Conservation (phyloP, 2,888 invertebrate species). For the Epinotia bilunana region DNA sequence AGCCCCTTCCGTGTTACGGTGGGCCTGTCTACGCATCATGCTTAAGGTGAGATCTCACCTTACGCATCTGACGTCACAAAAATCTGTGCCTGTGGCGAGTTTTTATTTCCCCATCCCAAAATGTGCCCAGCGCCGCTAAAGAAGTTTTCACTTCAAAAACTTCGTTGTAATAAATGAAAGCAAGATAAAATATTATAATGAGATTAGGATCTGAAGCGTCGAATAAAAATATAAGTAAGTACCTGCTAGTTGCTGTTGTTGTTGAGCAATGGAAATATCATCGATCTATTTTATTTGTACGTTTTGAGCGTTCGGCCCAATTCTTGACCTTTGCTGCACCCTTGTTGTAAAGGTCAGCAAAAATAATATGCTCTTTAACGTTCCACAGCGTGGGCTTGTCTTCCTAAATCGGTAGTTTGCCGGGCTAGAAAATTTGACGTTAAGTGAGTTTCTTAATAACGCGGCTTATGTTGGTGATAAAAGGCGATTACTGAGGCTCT, state of each 20-base stretch:
- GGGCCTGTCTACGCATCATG: too few species aligned
- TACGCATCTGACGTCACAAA: too few species aligned
- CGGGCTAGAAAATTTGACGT: constrained; percentile 3
- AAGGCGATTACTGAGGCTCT: too few species aligned
- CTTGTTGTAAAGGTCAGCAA: constrained; percentile 15
- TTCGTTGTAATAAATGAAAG: too few species aligned
- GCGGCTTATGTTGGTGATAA: background rate
- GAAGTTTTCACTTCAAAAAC: too few species aligned
- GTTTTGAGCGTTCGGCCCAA: constrained; percentile 9
- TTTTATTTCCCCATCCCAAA: too few species aligned
- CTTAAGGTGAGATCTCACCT: too few species aligned
- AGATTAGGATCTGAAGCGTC: background rate
- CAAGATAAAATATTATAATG: background rate
- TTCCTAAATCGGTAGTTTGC: constrained; percentile 2
- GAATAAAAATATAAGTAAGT: background rate
- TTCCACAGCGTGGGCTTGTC: constrained; percentile 10
- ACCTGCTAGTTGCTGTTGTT: background rate
- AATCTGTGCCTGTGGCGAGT: too few species aligned
- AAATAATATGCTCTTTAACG: constrained; percentile 27
- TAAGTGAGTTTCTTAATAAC: background rate
- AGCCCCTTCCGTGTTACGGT: too few species aligned
- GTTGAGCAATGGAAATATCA: constrained; percentile 21
- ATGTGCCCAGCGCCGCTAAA: too few species aligned
- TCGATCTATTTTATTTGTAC: constrained; percentile 14
- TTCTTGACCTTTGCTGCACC: constrained; percentile 38